Conservation (phyloP, 2,797 vertebrate genomes). For the Sparidentex hasta region DNA sequence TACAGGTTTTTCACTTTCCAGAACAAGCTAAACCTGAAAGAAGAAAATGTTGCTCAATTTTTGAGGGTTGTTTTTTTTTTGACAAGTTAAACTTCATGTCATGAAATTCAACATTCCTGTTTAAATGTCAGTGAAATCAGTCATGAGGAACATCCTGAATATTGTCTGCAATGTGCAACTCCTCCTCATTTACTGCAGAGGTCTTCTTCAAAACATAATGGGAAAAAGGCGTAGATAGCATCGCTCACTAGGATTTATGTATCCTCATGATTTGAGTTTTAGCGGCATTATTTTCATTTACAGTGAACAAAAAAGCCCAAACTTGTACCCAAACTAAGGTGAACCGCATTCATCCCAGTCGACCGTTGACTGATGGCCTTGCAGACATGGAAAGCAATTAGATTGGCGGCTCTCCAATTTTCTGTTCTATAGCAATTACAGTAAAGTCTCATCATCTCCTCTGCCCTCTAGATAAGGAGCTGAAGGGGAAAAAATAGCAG, state of each 20-base stretch:
- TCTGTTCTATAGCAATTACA: constrained; percentile 65
- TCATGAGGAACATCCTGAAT: too few species aligned
- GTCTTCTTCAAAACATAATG: neutral
- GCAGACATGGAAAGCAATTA: constrained; percentile 68
- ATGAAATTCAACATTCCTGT: too few species aligned
- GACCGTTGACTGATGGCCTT: constrained; percentile 60
- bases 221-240: neutral
- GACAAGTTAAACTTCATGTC: too few species aligned
- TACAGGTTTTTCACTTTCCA: too few species aligned
- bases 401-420: constrained; percentile 61
- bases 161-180: neutral
- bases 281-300: constrained; percentile 30
- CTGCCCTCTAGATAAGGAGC: constrained; percentile 50
- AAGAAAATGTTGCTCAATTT: too few species aligned
- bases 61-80: too few species aligned
- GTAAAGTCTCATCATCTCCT: constrained; percentile 56
- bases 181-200: neutral
- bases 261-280: neutral
- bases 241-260: neutral
- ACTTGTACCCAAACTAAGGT: constrained; percentile 40
- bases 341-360: constrained; percentile 25
- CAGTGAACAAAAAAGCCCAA: constrained; percentile 27
- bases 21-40: too few species aligned
- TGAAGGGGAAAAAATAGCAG: constrained; percentile 36
- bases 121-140: too few species aligned